Evolutionary conservation across 2,113 vertebrate genomes (phyloP).

Genomic region (Nesogale talazaci): DNA sequence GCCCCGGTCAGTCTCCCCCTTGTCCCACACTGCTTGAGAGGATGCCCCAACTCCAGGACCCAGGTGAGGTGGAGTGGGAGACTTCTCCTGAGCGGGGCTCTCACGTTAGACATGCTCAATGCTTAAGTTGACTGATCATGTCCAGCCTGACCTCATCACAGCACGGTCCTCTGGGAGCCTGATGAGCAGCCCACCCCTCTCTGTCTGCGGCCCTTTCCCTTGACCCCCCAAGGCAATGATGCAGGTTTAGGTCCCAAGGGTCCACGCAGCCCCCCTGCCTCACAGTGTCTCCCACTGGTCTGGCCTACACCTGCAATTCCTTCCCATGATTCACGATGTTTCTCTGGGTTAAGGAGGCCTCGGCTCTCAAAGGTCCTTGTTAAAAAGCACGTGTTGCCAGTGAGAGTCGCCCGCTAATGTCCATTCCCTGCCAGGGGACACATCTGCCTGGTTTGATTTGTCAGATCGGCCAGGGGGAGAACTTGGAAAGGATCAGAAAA

Average conservation of each 20-base stretch:
- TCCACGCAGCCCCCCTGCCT: not conserved
- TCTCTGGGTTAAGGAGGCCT: not conserved
- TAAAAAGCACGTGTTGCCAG: slow-evolving; percentile 19
- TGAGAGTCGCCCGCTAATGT: slow-evolving; percentile 54
- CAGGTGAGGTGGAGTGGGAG: slow-evolving; percentile 10
- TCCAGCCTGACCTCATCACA: slow-evolving; percentile 82
- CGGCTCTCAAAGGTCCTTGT: slow-evolving; percentile 31
- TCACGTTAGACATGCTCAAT: not conserved
- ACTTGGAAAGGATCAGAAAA: slow-evolving; percentile 33
- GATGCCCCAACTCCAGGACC: not conserved
- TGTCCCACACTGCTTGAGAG: not conserved
- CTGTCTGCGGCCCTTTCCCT: not conserved
- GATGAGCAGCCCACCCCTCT: not conserved
- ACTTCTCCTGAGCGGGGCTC: not conserved
- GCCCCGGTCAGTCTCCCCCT: not conserved
- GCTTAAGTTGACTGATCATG: slow-evolving; percentile 80
- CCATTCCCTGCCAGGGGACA: slow-evolving; percentile 39
- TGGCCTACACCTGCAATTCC: not conserved
- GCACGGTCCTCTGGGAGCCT: slow-evolving; percentile 47
- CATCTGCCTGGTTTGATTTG: slow-evolving; percentile 57
- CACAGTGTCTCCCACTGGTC: not conserved
- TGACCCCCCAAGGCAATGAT: accelerated
- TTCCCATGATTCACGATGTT: not conserved
- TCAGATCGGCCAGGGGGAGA: slow-evolving; percentile 57
- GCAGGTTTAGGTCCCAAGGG: not conserved